These are phyloP conservation scores for Ctenochaetus hawaiiensis DNA, from an alignment of 2,797 vertebrate genomes.

Conservation along the genomic window DNA sequence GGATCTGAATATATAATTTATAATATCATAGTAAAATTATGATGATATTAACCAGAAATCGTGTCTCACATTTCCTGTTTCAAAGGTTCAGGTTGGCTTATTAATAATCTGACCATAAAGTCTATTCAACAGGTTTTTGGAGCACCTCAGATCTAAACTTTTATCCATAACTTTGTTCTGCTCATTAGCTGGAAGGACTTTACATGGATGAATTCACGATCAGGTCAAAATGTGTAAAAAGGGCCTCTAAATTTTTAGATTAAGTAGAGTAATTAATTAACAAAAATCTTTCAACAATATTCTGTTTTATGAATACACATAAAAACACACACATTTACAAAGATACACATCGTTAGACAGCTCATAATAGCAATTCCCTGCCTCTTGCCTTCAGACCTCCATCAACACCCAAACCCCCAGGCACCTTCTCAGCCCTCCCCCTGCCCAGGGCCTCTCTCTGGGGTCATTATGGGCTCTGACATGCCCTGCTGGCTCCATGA, in stretches of 20 bases:
- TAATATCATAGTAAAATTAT: not conserved
- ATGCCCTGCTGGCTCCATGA: constrained; percentile 85
- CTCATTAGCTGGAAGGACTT: constrained; percentile 14
- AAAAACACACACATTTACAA: constrained; percentile 8
- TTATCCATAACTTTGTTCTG: not conserved
- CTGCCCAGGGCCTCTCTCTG: constrained; percentile 72
- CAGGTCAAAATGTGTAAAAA: constrained; percentile 32
- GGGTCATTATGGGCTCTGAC: constrained; percentile 84
- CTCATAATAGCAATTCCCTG: constrained; percentile 34
- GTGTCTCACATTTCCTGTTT: not conserved
- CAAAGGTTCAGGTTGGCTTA: not conserved
- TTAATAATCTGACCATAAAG: constrained; percentile 19
- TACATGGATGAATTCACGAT: constrained; percentile 28
- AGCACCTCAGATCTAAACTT: constrained; percentile 1
- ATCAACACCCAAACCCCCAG: constrained; percentile 70
- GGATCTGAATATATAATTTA: not conserved
- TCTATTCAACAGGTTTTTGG: not conserved
- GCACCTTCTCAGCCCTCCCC: constrained; percentile 62
- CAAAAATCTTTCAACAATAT: constrained; percentile 38
- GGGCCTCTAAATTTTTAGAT: constrained; percentile 37
- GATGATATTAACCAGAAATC: not conserved
- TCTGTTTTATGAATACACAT: constrained; percentile 25
- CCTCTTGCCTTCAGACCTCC: constrained; percentile 48
- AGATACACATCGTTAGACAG: constrained; percentile 17
- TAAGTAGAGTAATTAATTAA: constrained; percentile 50